phyloP scores from a whole-genome alignment of 2,888 invertebrate genomes.

The Psococerastis gibbosa region DNA sequence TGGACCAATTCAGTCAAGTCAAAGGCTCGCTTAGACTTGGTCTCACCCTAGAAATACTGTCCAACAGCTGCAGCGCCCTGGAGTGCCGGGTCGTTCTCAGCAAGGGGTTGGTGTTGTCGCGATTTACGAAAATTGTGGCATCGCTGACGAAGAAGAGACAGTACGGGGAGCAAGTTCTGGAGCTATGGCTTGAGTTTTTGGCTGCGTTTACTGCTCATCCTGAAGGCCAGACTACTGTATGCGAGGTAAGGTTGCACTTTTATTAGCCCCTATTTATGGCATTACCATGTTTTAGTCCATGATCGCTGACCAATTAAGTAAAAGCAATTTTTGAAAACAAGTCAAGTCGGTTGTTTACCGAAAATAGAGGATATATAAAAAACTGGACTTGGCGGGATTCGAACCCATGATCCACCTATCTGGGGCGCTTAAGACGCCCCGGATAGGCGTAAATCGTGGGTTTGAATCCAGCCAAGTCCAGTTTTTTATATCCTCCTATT shows the following conservation, averaged over 20 bases:
- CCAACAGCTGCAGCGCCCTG: background rate
- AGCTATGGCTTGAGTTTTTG: slow-evolving; percentile 2
- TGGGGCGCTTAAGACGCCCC: no score
- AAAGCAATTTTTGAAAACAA: no score
- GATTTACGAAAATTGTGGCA: background rate
- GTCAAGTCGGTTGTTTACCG: no score
- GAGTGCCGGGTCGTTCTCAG: background rate
- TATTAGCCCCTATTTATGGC: no score
- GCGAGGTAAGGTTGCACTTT: slow-evolving; percentile 2
- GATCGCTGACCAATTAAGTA: no score
- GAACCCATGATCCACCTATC: no score
- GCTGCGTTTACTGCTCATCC: background rate
- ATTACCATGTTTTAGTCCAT: no score
- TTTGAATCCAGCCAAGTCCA: no score
- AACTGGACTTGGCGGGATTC: no score
- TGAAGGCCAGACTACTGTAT: background rate
- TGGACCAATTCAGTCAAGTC: background rate
- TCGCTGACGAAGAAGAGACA: background rate
- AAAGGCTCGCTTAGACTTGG: background rate
- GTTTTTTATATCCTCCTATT: no score
- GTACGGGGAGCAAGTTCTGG: background rate
- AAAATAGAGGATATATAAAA: no score
- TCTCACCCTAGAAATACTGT: background rate
- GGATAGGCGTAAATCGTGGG: no score
- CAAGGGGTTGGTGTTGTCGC: background rate